Evolutionary conservation across 2,888 invertebrate species (phyloP), one percentile per base, ranked within the genome.

Genomic region (Caenorhabditis sinica): DNA sequence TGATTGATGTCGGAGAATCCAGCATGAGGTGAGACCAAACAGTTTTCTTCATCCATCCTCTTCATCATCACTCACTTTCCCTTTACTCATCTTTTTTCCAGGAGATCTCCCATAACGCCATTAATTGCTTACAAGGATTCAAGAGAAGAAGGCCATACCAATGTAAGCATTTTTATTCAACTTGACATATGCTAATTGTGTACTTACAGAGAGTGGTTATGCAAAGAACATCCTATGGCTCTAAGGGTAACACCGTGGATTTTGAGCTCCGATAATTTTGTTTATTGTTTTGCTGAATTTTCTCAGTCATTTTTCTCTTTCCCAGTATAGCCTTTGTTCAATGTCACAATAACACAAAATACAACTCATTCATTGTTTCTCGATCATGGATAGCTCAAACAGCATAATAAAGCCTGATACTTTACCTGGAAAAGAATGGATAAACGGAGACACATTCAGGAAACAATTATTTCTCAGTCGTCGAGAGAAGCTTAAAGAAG

Each of bases 111-210:
- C 15, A 20, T 82, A 73, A 63, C 85, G 82, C 82, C 85, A 56
- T 79, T 85, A 82, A 85, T 85, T 82, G 77, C 82, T 11, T 85
- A 85, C 71, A 85, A 85, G 49, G 85, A 85, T 79, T 85, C 85
- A 25, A 79, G 85, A 53, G 85, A 85, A 66, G 74, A 60, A 45
- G 85, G 84, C n/a, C 81, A 81, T 71, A 79, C 56, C n/a, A 85
- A 85, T 69, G 85, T 85, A 49, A 72, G 53, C 30, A 28, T 61
- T 66, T 51, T 6, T 36, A 4, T 51, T 49, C 20, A 8, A 6
- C 20, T 8, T 20, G 20, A 49, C 49, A 49, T 49, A 15, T 45
- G 11, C 5, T 3, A 45, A 49, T 5, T 49, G 20, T 9, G 9
- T 2, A 1, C 4, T 81, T 84, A 23, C 77, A 85, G 85, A 53